phyloP scores from a whole-genome alignment of 2,113 vertebrate genomes.

The Podiceps cristatus region DNA sequence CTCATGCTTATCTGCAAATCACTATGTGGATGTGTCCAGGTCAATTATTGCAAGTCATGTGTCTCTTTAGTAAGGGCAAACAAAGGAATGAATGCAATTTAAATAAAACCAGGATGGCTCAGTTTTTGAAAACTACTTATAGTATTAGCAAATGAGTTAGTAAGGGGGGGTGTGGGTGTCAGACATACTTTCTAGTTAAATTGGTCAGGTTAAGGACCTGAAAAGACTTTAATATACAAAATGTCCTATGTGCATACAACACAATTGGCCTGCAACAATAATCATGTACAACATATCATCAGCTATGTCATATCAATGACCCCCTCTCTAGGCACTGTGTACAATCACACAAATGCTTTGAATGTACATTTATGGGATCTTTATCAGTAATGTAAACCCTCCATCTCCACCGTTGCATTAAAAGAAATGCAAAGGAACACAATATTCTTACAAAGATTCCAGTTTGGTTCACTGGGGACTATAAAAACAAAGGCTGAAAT shows the following conservation, averaged over 20 bases:
- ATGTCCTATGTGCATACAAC: neutral
- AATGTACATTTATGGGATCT: neutral
- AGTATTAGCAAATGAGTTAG: neutral
- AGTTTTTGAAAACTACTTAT: neutral
- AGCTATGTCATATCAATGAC: neutral
- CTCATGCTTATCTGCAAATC: neutral
- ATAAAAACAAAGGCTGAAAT: neutral
- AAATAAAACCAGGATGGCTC: neutral
- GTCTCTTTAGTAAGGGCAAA: neutral
- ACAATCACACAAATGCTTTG: neutral
- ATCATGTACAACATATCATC: neutral
- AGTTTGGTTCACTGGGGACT: neutral
- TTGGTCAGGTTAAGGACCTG: neutral
- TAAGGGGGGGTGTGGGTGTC: too few species aligned
- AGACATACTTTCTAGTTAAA: neutral
- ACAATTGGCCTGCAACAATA: neutral
- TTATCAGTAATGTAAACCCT: neutral
- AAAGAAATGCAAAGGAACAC: neutral
- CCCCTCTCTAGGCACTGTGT: neutral
- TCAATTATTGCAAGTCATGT: fast-evolving
- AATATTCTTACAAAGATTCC: neutral
- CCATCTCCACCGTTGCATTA: neutral
- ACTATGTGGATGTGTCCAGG: neutral
- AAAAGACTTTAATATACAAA: neutral
- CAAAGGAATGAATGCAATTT: neutral